Base-by-base conservation (phyloP, 2,888 invertebrate genomes). In the Emmelina monodactyla region DNA sequence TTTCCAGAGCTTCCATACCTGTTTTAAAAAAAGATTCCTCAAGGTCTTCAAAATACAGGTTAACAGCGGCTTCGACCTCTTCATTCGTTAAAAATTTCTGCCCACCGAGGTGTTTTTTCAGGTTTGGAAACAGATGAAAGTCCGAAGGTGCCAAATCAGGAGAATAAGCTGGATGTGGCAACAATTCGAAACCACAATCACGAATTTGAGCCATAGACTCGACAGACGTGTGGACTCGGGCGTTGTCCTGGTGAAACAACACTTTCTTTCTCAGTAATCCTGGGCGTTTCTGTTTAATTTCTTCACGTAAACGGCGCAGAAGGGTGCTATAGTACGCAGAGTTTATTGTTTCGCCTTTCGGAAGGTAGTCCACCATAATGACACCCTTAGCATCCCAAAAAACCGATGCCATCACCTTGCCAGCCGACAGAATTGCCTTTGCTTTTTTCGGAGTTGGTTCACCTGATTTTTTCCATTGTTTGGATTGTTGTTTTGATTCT, bases 361-460 rank as follows among this genome's bases (percentile, higher is more conserved):
- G 6, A 7, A 25, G n/a, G 25, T 25, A 25, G n/a, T 25, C 25
- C 4, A 25, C 25, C 25, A 25, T 7, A 10, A 25, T 25, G 25
- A 25, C 25, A 25, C 37, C 37, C 22, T 29, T 37, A 11, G 22
- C 3, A 33, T 39, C 9, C 31, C 35, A 35, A 28, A 32, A 30
- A 25, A 32, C 32, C 16, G 32, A 32, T 13, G 32, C 34, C 28
- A 34, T 32, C 9, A 32, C 31, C 14, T 28, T 35, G 14, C 25
- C 15, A 3, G 25, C 31, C 5, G 35, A 31, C 2, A 11, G 3
- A 7, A 3, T 6, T 2, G 15, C 34, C 16, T 29, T 29, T 6
- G 28, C 13, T 34, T 34, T 34, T 34, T 19, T 22, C 13, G 19
- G 31, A 9, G 31, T 28, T n/a, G 28, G 33, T 2, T 2, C 7